Percentiles rank a stretch among this genome's conserved stretches.
Evolutionary conservation across 2,113 vertebrate genomes (phyloP).

Genomic region (Oncorhynchus tshawytscha): DNA sequence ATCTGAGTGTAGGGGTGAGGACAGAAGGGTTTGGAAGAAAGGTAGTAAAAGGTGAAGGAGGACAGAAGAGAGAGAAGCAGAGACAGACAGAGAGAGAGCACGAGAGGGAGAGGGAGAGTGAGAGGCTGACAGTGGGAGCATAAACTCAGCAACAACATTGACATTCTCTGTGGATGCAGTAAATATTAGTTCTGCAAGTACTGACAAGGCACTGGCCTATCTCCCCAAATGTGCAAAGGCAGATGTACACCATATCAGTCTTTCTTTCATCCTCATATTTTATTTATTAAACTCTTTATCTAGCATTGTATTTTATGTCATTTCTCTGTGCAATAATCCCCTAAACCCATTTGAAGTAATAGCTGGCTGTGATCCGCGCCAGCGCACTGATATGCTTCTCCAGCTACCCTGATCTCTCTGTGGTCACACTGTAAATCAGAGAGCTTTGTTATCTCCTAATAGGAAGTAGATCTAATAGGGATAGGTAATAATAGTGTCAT

Average conservation of each 20-base stretch:
- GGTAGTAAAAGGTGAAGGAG: neutral
- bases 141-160: too few species aligned
- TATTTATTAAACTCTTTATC: neutral
- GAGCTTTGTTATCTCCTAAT: neutral
- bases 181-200: too few species aligned
- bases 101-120: neutral
- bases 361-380: neutral
- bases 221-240: too few species aligned
- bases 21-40: too few species aligned
- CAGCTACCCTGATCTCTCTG: neutral
- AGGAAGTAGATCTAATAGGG: neutral
- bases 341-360: neutral
- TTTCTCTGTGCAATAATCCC: neutral
- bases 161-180: too few species aligned
- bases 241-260: neutral
- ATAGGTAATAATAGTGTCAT: neutral
- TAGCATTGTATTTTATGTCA: neutral
- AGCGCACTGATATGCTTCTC: neutral
- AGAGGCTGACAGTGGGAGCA: neutral
- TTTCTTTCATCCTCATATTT: neutral
- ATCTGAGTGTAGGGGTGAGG: too few species aligned
- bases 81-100: neutral
- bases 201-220: too few species aligned
- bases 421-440: neutral
- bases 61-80: too few species aligned